phyloP scores from a whole-genome alignment of 2,797 vertebrate species.

The Sphenopsis melanotis region DNA sequence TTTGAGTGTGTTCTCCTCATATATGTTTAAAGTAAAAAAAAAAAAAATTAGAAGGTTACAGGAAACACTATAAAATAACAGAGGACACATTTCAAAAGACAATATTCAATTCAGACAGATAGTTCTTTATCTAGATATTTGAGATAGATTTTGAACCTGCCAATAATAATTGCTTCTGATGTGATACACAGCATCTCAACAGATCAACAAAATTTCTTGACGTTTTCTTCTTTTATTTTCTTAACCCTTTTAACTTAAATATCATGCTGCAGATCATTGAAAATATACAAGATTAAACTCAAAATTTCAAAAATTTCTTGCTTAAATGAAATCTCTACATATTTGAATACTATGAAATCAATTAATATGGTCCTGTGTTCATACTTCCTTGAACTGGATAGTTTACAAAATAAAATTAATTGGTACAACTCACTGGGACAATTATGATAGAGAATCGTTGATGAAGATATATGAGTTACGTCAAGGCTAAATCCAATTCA shows the following conservation, averaged over 20 bases:
- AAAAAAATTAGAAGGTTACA: background rate
- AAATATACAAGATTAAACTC: background rate
- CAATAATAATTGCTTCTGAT: background rate
- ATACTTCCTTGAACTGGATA: background rate
- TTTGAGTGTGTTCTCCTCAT: background rate
- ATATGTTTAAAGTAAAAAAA: background rate
- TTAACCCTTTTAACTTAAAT: background rate
- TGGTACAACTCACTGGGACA: background rate
- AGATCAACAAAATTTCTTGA: background rate
- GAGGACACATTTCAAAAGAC: background rate
- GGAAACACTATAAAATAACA: background rate
- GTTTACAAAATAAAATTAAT: conserved; percentile 1
- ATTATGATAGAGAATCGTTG: background rate
- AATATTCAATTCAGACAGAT: background rate
- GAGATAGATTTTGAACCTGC: background rate
- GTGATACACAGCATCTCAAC: background rate
- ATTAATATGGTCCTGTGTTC: background rate
- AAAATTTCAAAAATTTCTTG: background rate
- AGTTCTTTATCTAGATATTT: background rate
- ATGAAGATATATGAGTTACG: background rate
- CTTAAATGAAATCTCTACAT: background rate
- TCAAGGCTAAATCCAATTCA: background rate
- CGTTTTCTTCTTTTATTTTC: background rate
- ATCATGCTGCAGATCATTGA: background rate
- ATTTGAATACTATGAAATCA: background rate